phyloP scores from a whole-genome alignment of 2,797 vertebrate species.

The Erethizon dorsatum region DNA sequence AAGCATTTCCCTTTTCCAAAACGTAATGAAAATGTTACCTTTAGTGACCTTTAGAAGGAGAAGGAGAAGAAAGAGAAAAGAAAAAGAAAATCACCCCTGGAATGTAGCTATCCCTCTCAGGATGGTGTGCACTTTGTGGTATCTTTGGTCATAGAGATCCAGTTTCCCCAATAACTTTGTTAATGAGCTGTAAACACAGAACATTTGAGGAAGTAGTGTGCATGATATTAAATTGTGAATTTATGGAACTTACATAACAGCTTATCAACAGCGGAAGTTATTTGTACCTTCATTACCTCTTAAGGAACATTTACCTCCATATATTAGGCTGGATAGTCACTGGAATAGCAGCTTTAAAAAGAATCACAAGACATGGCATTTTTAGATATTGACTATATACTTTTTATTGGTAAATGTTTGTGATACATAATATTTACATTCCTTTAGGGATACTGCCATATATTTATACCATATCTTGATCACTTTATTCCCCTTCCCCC shows the following conservation, averaged over 20 bases:
- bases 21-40: neutral
- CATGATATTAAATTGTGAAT: neutral
- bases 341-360: neutral
- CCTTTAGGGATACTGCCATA: neutral
- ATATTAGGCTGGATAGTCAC: neutral
- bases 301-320: neutral
- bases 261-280: neutral
- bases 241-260: neutral
- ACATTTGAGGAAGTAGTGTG: neutral
- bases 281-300: neutral
- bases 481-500: too few relatives aligned
- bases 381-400: neutral
- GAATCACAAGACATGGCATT: neutral
- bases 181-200: neutral
- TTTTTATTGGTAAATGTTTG: too few relatives aligned
- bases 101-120: neutral
- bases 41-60: neutral
- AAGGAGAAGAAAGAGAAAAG: too few relatives aligned
- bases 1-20: neutral
- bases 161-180: neutral
- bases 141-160: neutral
- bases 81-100: neutral
- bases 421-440: too few relatives aligned
- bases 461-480: too few relatives aligned
- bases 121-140: neutral